Conservation (phyloP, 2,113 vertebrate species). For the Circaetus cinerascens region DNA sequence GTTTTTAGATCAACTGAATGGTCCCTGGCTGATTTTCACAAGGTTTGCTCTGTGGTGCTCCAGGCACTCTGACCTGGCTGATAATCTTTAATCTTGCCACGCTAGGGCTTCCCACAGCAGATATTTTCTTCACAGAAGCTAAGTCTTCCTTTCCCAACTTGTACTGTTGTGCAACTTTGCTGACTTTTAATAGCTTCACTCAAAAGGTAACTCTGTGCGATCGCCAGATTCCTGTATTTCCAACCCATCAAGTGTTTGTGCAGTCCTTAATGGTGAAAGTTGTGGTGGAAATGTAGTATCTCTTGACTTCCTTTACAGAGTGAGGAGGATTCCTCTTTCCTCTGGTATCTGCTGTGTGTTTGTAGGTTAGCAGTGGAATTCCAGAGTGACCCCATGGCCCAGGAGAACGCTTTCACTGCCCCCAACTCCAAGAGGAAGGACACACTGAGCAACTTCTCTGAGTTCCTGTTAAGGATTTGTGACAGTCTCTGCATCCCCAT, state of each 20-base stretch:
- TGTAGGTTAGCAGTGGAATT: slow-evolving; percentile 86
- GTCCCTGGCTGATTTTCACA: background rate
- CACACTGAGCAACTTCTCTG: slow-evolving; percentile 82
- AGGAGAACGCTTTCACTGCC: slow-evolving; percentile 87
- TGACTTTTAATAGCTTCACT: background rate
- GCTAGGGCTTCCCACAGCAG: background rate
- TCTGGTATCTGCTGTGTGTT: background rate
- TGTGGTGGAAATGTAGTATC: background rate
- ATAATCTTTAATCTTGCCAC: background rate
- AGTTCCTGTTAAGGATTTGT: slow-evolving; percentile 84
- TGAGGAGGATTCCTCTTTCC: background rate
- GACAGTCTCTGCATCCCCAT: slow-evolving; percentile 88
- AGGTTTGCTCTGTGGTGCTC: background rate
- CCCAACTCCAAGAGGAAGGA: slow-evolving; percentile 76
- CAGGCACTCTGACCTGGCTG: background rate
- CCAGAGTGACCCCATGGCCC: slow-evolving; percentile 78
- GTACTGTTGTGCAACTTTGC: background rate
- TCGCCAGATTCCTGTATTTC: background rate
- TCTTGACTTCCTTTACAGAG: background rate
- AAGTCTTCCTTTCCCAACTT: background rate
- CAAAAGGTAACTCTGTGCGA: background rate
- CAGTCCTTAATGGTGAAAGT: background rate
- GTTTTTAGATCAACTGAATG: background rate
- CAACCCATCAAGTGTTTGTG: background rate
- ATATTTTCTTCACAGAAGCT: background rate